A percentile compares a stretch with the other conserved stretches of the same genome.
phyloP scores from a whole-genome alignment of 2,888 invertebrate species.

The Eristalis arbustorum region DNA sequence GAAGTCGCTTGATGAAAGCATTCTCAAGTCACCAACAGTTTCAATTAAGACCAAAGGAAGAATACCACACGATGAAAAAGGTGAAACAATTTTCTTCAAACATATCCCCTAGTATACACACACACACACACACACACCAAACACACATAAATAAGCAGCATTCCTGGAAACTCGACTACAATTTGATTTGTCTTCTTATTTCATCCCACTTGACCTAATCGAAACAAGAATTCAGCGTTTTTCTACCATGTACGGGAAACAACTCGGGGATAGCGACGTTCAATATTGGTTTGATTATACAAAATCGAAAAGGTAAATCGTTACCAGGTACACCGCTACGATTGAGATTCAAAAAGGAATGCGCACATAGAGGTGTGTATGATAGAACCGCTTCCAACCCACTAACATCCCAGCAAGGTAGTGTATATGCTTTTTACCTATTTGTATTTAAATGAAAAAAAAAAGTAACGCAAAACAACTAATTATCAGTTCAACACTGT shows the following conservation, averaged over 20 bases:
- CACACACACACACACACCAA: too few species aligned
- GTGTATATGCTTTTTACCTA: constrained; percentile 77
- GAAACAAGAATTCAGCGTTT: constrained; percentile 89
- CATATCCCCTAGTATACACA: background rate
- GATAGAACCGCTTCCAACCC: constrained; percentile 81
- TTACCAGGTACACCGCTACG: constrained; percentile 93
- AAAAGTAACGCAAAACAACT: constrained; percentile 6
- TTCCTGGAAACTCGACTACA: constrained; percentile 6
- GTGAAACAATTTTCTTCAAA: constrained; percentile 80
- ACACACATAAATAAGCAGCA: background rate
- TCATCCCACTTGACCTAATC: constrained; percentile 13
- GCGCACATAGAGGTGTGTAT: constrained; percentile 94
- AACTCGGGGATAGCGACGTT: constrained; percentile 93
- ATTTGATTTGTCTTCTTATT: constrained; percentile 20
- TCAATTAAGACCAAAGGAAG: constrained; percentile 92
- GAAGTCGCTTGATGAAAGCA: constrained; percentile 90
- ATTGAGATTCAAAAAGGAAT: constrained; percentile 94
- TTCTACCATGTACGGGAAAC: constrained; percentile 92
- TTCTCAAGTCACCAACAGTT: constrained; percentile 91
- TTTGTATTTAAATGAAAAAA: constrained; percentile 49
- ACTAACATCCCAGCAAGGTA: constrained; percentile 80
- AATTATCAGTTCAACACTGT: constrained; percentile 38
- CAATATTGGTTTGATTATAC: constrained; percentile 91
- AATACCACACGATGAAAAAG: constrained; percentile 92
- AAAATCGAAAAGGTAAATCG: constrained; percentile 88